phyloP scores from a whole-genome alignment of 2,888 invertebrate genomes.

The Drosophila prostipennis region DNA sequence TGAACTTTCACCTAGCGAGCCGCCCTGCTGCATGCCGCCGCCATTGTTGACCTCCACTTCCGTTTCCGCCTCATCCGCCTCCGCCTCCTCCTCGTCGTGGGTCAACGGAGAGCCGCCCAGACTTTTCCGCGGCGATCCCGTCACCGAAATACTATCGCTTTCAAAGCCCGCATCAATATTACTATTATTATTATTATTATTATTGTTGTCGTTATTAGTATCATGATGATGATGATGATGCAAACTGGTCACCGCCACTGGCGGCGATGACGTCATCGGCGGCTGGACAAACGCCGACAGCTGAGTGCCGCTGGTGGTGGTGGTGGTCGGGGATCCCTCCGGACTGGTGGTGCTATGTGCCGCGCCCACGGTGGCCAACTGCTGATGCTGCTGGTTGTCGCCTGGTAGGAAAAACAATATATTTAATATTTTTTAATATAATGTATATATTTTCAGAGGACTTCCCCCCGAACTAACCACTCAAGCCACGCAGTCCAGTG shows the following conservation, averaged over 20 bases:
- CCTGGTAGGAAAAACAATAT: background rate
- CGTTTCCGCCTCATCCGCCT: constrained; percentile 57
- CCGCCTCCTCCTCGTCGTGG: constrained; percentile 82
- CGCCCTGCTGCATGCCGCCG: background rate
- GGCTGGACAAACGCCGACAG: constrained; percentile 66
- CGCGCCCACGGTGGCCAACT: constrained; percentile 75
- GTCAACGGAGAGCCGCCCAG: constrained; percentile 85
- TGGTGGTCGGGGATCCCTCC: constrained; percentile 86
- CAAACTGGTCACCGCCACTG: constrained; percentile 81
- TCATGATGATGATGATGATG: constrained; percentile 37
- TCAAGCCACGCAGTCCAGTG: constrained; percentile 84
- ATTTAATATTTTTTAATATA: background rate
- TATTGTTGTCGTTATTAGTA: constrained; percentile 82
- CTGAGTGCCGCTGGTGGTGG: constrained; percentile 63
- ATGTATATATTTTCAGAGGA: too few relatives aligned
- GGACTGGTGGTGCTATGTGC: constrained; percentile 91
- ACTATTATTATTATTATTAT: constrained; percentile 82
- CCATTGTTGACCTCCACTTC: constrained; percentile 29
- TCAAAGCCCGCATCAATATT: constrained; percentile 84
- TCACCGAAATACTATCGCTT: constrained; percentile 84
- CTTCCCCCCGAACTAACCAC: constrained; percentile 57
- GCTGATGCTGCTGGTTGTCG: constrained; percentile 52
- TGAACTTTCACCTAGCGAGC: constrained; percentile 46
- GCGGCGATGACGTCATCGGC: constrained; percentile 75
- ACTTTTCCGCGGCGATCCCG: constrained; percentile 84